Conservation (phyloP, 2,797 vertebrate species). For the Mormyrops attenuatus region DNA sequence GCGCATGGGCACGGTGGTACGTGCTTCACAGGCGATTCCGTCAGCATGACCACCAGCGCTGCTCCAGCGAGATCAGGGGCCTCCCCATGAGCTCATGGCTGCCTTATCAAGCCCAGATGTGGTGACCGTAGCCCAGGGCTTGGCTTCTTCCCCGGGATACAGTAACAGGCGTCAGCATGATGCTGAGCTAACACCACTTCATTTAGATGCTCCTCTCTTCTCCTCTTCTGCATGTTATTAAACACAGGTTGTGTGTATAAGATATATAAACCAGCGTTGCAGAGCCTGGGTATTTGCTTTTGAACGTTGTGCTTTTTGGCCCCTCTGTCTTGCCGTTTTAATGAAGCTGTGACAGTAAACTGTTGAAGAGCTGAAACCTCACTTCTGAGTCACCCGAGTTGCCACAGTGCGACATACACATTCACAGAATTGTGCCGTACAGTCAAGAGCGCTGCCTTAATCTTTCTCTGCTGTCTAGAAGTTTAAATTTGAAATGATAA, state of each 20-base stretch:
- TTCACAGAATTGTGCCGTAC: neutral
- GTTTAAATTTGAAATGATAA: neutral
- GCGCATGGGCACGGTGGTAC: neutral
- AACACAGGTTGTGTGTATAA: neutral
- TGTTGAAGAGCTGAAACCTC: neutral
- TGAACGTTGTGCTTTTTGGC: neutral
- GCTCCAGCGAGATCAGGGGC: neutral
- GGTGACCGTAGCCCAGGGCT: too few relatives aligned
- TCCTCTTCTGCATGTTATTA: neutral
- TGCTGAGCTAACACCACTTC: neutral
- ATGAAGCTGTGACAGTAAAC: neutral
- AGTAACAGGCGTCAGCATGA: neutral
- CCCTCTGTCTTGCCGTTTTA: neutral
- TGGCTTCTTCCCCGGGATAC: neutral
- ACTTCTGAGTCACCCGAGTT: neutral
- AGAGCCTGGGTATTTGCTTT: neutral
- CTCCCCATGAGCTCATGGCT: neutral
- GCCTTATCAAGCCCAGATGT: conserved; percentile 16
- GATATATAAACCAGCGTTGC: neutral
- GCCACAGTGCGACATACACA: neutral
- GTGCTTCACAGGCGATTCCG: neutral
- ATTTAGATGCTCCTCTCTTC: neutral
- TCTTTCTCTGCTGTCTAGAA: neutral
- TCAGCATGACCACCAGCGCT: neutral
- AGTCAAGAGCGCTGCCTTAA: neutral